These are phyloP conservation scores for Anthophora plumipes DNA, from an alignment of 2,888 invertebrate genomes.

Conservation along the genomic window DNA sequence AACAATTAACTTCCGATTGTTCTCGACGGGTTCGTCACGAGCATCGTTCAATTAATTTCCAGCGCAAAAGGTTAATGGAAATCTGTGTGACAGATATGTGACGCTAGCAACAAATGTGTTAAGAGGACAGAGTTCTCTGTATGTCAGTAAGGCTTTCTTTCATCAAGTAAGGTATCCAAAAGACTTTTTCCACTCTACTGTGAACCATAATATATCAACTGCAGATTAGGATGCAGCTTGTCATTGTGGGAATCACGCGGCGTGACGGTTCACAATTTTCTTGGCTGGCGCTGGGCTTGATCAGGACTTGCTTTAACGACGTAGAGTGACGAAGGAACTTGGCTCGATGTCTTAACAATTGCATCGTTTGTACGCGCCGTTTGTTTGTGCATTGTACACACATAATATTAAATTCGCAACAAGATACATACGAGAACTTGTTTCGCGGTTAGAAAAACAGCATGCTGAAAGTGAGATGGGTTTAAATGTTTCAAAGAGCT, in stretches of 20 bases:
- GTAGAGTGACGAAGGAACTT: conserved; percentile 53
- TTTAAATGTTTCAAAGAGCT: neutral
- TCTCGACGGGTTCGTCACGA: no score
- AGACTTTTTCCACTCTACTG: neutral
- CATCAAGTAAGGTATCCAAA: neutral
- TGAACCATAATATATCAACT: conserved; percentile 40
- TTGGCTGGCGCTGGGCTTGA: conserved; percentile 30
- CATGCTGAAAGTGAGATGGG: neutral
- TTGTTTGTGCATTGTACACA: conserved; percentile 17
- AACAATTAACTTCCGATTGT: no score
- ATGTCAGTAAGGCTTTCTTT: conserved; percentile 13
- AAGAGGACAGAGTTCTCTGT: no score
- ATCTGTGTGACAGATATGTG: no score
- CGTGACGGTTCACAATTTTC: conserved; percentile 52
- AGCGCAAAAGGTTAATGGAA: no score
- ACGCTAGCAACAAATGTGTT: no score
- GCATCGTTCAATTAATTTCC: no score
- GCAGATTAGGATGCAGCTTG: conserved; percentile 65
- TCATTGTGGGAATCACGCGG: conserved; percentile 45
- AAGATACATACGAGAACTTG: conserved; percentile 13
- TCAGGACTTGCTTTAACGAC: conserved; percentile 37
- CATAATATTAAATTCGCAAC: conserved; percentile 26
- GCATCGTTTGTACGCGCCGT: conserved; percentile 31
- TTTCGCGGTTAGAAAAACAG: neutral
- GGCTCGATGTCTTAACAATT: conserved; percentile 46